Conservation (phyloP, 2,113 vertebrate genomes). For the Microcebus jonahi region DNA sequence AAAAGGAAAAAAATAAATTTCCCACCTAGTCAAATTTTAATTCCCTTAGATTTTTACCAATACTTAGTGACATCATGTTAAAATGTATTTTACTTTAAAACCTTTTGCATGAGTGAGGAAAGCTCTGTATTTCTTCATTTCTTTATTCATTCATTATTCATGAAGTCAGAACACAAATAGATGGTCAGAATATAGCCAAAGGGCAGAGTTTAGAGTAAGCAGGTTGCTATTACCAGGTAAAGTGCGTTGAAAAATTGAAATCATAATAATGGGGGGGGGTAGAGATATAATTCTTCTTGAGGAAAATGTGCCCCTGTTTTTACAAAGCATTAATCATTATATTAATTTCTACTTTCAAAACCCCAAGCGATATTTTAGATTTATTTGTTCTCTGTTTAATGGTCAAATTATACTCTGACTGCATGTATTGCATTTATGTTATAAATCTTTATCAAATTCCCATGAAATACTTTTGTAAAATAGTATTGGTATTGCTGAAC, state of each 20-base stretch:
- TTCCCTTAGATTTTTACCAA: background rate
- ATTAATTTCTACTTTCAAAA: slow-evolving; percentile 56
- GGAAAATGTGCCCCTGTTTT: slow-evolving; percentile 47
- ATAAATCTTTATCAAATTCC: slow-evolving; percentile 55
- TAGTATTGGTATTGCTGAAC: slow-evolving; percentile 42
- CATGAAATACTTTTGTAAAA: slow-evolving; percentile 53
- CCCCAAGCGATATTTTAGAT: slow-evolving; percentile 41
- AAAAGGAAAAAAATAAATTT: background rate
- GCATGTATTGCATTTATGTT: background rate
- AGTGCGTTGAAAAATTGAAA: slow-evolving; percentile 59
- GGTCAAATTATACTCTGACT: slow-evolving; percentile 48
- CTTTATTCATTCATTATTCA: slow-evolving; percentile 65
- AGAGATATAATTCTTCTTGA: slow-evolving; percentile 42
- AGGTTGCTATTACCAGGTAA: slow-evolving; percentile 21
- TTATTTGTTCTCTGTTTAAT: slow-evolving; percentile 56
- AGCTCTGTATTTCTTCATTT: slow-evolving; percentile 54
- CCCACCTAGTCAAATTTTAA: background rate
- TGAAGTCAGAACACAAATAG: slow-evolving; percentile 70
- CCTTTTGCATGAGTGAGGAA: slow-evolving; percentile 38
- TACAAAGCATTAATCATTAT: slow-evolving; percentile 61
- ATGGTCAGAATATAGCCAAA: slow-evolving; percentile 64
- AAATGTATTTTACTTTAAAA: slow-evolving; percentile 57
- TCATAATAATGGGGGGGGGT: slow-evolving; percentile 29
- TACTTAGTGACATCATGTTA: background rate
- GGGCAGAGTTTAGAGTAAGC: slow-evolving; percentile 58